phyloP scores from a whole-genome alignment of 2,113 vertebrate species.

The Vimba vimba region DNA sequence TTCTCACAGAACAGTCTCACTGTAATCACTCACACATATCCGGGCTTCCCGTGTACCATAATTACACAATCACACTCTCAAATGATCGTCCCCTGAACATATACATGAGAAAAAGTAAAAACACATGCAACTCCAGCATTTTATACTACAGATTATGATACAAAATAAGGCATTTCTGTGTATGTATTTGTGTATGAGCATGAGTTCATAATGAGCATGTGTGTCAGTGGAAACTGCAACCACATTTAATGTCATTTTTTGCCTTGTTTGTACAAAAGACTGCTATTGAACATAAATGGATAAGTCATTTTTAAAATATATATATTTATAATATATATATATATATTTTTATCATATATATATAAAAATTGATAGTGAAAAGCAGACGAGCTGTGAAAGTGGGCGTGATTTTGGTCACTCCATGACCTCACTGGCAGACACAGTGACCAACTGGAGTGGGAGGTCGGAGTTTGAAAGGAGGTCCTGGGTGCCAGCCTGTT shows the following conservation, averaged over 20 bases:
- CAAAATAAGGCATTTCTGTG: constrained; percentile 99
- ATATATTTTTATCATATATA: constrained; percentile 80
- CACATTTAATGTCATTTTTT: constrained; percentile 92
- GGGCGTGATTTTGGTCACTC: constrained; percentile 82
- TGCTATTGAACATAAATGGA: constrained; percentile 93
- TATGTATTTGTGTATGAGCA: constrained; percentile 69
- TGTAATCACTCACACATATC: constrained; percentile 6
- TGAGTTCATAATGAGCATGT: constrained; percentile 55
- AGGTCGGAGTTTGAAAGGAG: constrained; percentile 97
- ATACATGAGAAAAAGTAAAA: constrained; percentile 82
- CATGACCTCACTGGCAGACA: constrained; percentile 96
- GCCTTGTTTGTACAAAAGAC: constrained; percentile 95
- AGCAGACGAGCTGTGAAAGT: constrained; percentile 63
- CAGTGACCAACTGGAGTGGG: constrained; percentile 97
- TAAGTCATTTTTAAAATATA: constrained; percentile 83
- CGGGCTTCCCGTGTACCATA: constrained; percentile 43
- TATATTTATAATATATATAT: constrained; percentile 81
- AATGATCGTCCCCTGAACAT: constrained; percentile 58
- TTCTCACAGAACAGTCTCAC: constrained; percentile 13
- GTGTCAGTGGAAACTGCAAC: constrained; percentile 84
- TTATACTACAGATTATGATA: constrained; percentile 99
- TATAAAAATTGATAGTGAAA: constrained; percentile 69
- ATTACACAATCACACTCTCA: constrained; percentile 31
- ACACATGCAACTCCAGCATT: constrained; percentile 99
- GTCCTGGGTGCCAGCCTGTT: constrained; percentile 89